Conservation (phyloP, 2,113 vertebrate genomes). For the Colius striatus region DNA sequence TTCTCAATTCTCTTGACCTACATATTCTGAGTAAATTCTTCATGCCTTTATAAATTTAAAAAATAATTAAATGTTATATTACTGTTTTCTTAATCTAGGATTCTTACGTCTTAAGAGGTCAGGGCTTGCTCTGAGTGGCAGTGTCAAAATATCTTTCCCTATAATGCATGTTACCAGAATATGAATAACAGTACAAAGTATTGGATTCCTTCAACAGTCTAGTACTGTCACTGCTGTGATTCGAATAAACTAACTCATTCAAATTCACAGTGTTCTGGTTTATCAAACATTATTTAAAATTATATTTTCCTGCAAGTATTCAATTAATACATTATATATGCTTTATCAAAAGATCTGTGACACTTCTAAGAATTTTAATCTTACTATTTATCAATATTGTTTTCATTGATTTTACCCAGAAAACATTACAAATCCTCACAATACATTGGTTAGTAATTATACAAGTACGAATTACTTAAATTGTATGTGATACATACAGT, state of each 20-base stretch:
- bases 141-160: slow-evolving; percentile 7
- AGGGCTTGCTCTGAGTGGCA: slow-evolving; percentile 26
- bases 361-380: slow-evolving; percentile 3
- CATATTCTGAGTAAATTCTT: background rate
- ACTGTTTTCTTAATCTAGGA: background rate
- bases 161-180: slow-evolving; percentile 37
- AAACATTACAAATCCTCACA: background rate
- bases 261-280: slow-evolving; percentile 39
- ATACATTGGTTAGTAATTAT: background rate
- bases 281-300: slow-evolving; percentile 45
- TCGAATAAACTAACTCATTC: slow-evolving; percentile 1
- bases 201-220: slow-evolving; percentile 23
- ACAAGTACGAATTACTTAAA: background rate
- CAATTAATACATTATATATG: slow-evolving; percentile 13
- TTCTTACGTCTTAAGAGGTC: background rate
- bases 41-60: background rate
- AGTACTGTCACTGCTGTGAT: background rate
- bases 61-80: slow-evolving; percentile 14
- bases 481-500: background rate
- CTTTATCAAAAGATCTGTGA: slow-evolving; percentile 30
- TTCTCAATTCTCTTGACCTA: background rate
- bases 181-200: slow-evolving; percentile 38
- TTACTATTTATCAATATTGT: background rate
- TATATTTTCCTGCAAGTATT: slow-evolving; percentile 22
- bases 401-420: background rate